phyloP scores from a whole-genome alignment of 2,797 vertebrate genomes.

The Eidolon dupreanum region DNA sequence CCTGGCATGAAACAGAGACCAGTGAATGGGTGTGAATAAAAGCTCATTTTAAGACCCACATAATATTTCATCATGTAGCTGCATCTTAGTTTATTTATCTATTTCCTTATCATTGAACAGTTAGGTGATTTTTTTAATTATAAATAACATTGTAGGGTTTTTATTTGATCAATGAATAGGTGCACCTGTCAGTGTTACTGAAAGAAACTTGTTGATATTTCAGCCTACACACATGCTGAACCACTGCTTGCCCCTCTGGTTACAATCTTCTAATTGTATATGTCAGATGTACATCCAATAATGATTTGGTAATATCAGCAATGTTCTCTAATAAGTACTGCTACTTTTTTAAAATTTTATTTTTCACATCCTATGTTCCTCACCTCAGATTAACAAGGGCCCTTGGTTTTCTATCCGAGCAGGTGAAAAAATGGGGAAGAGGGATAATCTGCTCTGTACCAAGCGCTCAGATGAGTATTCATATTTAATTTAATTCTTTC shows the following conservation, averaged over 20 bases:
- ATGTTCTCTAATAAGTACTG: not conserved
- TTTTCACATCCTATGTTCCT: not conserved
- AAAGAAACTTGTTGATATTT: not conserved
- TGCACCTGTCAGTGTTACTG: not conserved
- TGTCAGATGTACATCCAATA: not conserved
- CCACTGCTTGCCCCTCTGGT: not conserved
- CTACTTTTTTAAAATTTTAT: not conserved
- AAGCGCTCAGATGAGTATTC: not conserved
- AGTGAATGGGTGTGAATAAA: not conserved
- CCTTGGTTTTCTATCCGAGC: not conserved
- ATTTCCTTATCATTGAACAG: not conserved
- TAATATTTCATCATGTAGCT: not conserved
- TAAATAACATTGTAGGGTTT: constrained; percentile 16
- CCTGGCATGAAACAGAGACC: not conserved
- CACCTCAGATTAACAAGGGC: not conserved
- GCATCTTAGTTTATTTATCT: not conserved
- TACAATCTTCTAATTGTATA: not conserved
- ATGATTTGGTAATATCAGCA: not conserved
- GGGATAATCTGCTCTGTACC: not conserved
- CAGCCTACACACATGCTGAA: not conserved
- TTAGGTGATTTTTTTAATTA: not conserved
- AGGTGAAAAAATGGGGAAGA: not conserved
- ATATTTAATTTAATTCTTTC: not conserved
- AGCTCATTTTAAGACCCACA: not conserved
- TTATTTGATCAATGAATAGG: not conserved